Evolutionary conservation across 2,113 vertebrate genomes (phyloP), one percentile per base, ranked within the genome.

Genomic region (Eudyptes chrysolophus): DNA sequence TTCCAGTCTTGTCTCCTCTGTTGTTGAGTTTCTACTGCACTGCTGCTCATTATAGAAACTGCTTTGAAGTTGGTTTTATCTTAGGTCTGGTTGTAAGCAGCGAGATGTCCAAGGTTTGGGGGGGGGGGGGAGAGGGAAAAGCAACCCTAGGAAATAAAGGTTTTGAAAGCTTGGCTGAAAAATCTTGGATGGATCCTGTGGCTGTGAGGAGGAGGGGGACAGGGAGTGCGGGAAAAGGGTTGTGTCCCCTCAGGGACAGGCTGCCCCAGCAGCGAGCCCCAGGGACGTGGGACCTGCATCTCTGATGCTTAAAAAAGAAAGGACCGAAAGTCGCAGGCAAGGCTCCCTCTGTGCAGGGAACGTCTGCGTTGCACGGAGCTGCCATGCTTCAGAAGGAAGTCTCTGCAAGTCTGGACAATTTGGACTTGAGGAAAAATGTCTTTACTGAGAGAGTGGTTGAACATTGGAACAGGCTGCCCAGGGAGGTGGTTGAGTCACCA

Each of bases 11-110:
- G 7, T 14, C 64, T 69, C 49, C 44, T 94, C 87, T 89, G 49
- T 76, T 79, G 92, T 36, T 8, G 83, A 86, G 58, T 85, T 94
- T 94, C 84, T 77, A 62, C 85, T 26, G 76, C 79, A 5, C 46
- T 9, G 88, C 71, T 75, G 94, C 94, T 95, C 90, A 13, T 97
- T 97, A 97, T 12, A 30, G 88, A 54, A 44, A 61, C 12, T 0
- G 64, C 95, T 97, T 95, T 97, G 95, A 97, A 97, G 85, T n/a
- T 22, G 29, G 44, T 69, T 80, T 94, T 87, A 60, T 79, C 52
- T 81, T 52, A 6, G 92, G 84, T 12, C 6, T 68, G 87, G 61
- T 55, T 87, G 84, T 19, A 60, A 93, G 94, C 62, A 70, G 66
- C 0, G n/a, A 87, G 76, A 34, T 78, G 84, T 27, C 52, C 70